These are phyloP conservation scores for Spodoptera frugiperda DNA, from an alignment of 1,140 invertebrate genomes.

Conservation along the genomic window DNA sequence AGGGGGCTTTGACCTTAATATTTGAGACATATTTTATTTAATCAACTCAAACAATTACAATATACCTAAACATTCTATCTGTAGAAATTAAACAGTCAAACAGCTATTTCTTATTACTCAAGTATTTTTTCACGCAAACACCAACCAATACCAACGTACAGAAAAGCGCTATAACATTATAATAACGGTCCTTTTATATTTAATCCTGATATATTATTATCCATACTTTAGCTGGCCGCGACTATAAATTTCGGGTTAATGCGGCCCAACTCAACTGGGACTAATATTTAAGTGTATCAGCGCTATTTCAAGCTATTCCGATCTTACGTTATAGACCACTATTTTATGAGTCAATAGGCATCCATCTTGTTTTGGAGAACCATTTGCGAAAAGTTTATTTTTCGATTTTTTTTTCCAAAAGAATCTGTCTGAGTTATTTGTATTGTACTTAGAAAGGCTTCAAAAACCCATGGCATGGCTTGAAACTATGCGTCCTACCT, in stretches of 20 bases:
- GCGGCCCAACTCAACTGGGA: constrained; percentile 29
- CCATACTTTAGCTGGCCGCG: constrained; percentile 24
- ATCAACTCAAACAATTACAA: no score
- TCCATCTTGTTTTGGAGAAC: not conserved
- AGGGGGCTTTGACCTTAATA: no score
- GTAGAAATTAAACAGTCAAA: not conserved
- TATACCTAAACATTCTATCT: no score
- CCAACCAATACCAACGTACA: not conserved
- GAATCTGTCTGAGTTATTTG: no score
- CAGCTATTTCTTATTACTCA: not conserved
- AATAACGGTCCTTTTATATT: constrained; percentile 32
- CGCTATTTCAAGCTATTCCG: constrained; percentile 16
- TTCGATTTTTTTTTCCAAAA: no score
- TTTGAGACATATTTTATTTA: no score
- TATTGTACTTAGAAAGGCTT: no score
- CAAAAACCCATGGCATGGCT: no score
- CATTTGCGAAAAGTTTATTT: not conserved
- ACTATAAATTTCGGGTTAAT: constrained; percentile 38
- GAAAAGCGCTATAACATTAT: constrained; percentile 3
- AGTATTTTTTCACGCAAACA: not conserved
- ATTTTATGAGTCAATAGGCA: constrained; percentile 4
- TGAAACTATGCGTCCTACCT: no score
- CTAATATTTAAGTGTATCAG: constrained; percentile 41
- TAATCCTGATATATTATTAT: constrained; percentile 41
- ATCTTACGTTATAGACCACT: constrained; percentile 7